Base-by-base conservation (phyloP, 2,797 vertebrate genomes). In the Galago senegalensis region DNA sequence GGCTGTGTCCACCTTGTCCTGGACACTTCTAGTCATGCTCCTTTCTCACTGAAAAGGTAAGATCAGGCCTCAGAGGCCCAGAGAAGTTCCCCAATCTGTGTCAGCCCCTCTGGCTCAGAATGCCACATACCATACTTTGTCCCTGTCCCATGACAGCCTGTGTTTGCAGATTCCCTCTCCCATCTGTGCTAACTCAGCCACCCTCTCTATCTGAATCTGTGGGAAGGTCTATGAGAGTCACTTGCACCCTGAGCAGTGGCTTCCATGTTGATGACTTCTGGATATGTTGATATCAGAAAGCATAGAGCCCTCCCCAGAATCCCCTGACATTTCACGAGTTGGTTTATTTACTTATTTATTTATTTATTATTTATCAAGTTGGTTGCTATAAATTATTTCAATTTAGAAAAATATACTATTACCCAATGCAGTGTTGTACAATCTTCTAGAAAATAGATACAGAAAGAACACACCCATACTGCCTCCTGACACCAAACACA, bases 121-220 rank as follows among this genome's bases (percentile, higher is more conserved):
- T 21, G 5, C 20, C 40, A 27, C 20, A 21, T 7, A 85, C 4
- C 2, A 56, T 8, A 18, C 3, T 1, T 6, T 17, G 9, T 40
- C 8, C 2, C 11, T 65, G 11, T 3, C 12, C 5, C 12, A n/a
- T 27, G 1, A 3, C 2, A 37, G 8, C 67, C 46, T 85, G 1
- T 43, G 34, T 56, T 23, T 70, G 1, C 53, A 94, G 91, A 83
- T 76, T 87, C 83, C 61, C n/a, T 86, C 23, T 82, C 96, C 27
- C 88, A 92, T 67, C 93, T 87, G 76, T 88, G 46, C 43, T 86
- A 60, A 93, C 87, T 23, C 94, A 96, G 34, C 82, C 40, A 0
- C 2, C 89, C 18, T 81, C 93, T 18, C 5, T 81, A 4, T 93
- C 63, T 31, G 18, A 34, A 31, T 69, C 83, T 49, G 69, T 0